Conservation (phyloP, 2,888 invertebrate genomes). For the Tachina fera region DNA sequence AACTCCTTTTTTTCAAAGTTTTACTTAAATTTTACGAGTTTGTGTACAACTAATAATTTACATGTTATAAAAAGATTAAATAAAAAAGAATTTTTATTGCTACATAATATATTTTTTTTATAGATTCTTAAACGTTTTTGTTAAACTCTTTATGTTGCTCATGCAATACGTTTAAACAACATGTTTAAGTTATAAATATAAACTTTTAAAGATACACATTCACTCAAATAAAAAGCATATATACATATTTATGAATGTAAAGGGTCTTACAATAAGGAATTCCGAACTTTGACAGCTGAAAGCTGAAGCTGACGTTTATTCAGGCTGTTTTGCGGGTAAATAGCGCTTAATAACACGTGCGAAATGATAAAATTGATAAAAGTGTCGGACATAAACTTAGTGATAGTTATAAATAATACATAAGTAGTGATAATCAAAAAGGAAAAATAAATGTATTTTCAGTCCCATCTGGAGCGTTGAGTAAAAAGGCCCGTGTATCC, state of each 20-base stretch:
- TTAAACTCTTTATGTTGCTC: slow-evolving; percentile 28
- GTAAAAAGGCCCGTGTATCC: no score
- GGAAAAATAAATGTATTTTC: no score
- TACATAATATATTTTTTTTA: slow-evolving; percentile 40
- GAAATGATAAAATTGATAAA: no score
- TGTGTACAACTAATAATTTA: slow-evolving; percentile 39
- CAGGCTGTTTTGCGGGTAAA: no score
- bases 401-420: no score
- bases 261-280: no score
- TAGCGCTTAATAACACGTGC: no score
- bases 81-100: slow-evolving; percentile 4
- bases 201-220: background rate
- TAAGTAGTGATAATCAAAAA: no score
- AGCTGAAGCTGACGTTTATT: no score
- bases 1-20: slow-evolving; percentile 1
- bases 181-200: slow-evolving; percentile 35
- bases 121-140: slow-evolving; percentile 61
- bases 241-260: background rate
- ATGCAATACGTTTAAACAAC: slow-evolving; percentile 33
- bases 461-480: no score
- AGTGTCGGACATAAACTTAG: no score
- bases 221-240: background rate
- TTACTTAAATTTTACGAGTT: slow-evolving; percentile 31
- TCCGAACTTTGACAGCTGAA: no score
- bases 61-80: slow-evolving; percentile 48